Percentiles rank a stretch among this genome's conserved stretches.
phyloP scores from a whole-genome alignment of 2,888 invertebrate species.

The Himalopsyche japonica region DNA sequence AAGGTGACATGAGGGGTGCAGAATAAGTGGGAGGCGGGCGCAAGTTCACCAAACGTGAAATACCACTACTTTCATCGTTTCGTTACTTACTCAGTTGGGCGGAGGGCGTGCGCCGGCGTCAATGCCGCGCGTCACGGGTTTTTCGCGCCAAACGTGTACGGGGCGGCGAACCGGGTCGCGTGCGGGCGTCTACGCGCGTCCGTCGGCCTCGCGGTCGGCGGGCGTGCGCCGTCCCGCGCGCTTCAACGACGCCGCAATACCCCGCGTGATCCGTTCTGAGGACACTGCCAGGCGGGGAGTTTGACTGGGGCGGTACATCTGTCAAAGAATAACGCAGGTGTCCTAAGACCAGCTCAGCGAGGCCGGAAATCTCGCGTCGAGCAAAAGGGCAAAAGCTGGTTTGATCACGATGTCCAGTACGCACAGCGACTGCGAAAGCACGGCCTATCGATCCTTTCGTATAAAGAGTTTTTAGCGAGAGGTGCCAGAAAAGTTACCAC shows the following conservation, averaged over 20 bases:
- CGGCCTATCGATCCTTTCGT: slow-evolving; percentile 69
- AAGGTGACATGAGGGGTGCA: slow-evolving; percentile 66
- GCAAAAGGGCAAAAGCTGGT: slow-evolving; percentile 71
- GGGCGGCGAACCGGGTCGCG: slow-evolving; percentile 45
- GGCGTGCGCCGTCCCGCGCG: slow-evolving; percentile 60
- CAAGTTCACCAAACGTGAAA: slow-evolving; percentile 47
- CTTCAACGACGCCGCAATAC: slow-evolving; percentile 45
- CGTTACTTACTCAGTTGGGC: slow-evolving; percentile 47
- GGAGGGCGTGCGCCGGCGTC: slow-evolving; percentile 45
- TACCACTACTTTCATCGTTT: slow-evolving; percentile 48
- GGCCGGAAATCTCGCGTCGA: slow-evolving; percentile 74
- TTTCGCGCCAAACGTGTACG: slow-evolving; percentile 59
- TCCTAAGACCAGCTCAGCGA: slow-evolving; percentile 66
- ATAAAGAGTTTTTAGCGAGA: slow-evolving; percentile 63
- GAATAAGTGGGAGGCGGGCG: slow-evolving; percentile 59
- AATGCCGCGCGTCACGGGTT: slow-evolving; percentile 44
- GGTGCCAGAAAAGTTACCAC: slow-evolving; percentile 75
- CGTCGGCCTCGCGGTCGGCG: slow-evolving; percentile 46
- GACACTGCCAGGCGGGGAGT: too few species aligned
- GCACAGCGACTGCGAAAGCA: slow-evolving; percentile 67
- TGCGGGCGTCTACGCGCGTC: not conserved
- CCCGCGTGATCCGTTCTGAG: slow-evolving; percentile 59
- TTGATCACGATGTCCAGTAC: slow-evolving; percentile 69
- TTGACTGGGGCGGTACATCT: slow-evolving; percentile 71
- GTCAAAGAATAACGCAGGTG: slow-evolving; percentile 68